These are phyloP conservation scores for Ictidomys tridecemlineatus DNA, from an alignment of 2,113 vertebrate genomes.

Conservation along the genomic window DNA sequence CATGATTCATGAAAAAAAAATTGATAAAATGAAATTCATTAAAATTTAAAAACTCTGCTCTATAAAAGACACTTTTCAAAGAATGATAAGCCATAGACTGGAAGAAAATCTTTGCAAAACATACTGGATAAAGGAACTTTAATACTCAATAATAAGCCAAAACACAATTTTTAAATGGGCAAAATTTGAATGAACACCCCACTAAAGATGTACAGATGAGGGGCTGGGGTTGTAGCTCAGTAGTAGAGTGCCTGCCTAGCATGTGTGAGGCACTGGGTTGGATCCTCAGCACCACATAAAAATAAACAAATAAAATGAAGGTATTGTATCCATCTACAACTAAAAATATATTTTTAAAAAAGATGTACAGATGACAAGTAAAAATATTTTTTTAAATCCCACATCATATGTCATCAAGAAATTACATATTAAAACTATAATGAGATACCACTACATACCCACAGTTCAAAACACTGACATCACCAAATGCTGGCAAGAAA, in stretches of 20 bases:
- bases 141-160: neutral
- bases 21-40: neutral
- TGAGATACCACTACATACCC: neutral
- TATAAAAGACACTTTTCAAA: neutral
- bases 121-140: neutral
- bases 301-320: too few species aligned
- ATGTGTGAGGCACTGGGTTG: too few species aligned
- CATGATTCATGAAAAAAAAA: neutral
- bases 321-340: too few species aligned
- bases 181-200: neutral
- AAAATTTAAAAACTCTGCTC: neutral
- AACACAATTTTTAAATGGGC: neutral
- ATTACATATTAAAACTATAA: neutral
- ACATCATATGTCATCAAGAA: neutral
- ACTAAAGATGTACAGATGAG: neutral
- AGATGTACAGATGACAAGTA: neutral
- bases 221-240: too few species aligned
- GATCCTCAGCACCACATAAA: too few species aligned
- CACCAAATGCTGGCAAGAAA: neutral
- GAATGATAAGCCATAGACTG: neutral
- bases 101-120: neutral
- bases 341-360: neutral
- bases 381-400: neutral
- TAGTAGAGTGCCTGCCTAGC: too few species aligned
- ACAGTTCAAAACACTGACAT: neutral